Evolutionary conservation across 2,888 invertebrate genomes (phyloP).

Genomic region (Aphidius colemani): DNA sequence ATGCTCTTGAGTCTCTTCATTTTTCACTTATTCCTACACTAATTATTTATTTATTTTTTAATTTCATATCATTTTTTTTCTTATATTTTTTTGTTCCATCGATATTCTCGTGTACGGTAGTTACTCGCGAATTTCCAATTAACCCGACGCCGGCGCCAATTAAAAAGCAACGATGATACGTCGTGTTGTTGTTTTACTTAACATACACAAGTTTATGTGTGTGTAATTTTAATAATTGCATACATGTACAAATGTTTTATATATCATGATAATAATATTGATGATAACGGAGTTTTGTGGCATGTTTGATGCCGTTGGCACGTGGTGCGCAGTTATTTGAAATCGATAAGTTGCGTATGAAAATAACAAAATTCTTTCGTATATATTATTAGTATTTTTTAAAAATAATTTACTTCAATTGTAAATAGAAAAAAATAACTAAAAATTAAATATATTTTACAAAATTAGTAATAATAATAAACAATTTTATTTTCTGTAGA

Average conservation of each 20-base stretch:
- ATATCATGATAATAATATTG: conserved; percentile 13
- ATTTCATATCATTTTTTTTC: conserved; percentile 11
- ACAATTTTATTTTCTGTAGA: too few relatives aligned
- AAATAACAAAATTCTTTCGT: not conserved
- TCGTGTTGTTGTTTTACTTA: conserved; percentile 9
- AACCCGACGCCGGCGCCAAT: conserved; percentile 29
- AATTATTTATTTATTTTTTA: conserved; percentile 14
- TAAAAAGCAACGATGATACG: conserved; percentile 25
- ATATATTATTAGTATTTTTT: too few relatives aligned
- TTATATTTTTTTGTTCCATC: conserved; percentile 14
- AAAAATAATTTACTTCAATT: too few relatives aligned
- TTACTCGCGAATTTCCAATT: conserved; percentile 28
- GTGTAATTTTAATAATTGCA: too few relatives aligned
- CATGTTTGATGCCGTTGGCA: not conserved
- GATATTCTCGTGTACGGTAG: conserved; percentile 26
- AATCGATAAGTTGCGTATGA: conserved; percentile 4
- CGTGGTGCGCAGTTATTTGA: too few relatives aligned
- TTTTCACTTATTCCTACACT: conserved; percentile 13
- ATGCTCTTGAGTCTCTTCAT: conserved; percentile 3
- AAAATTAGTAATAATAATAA: too few relatives aligned
- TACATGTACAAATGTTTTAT: not conserved
- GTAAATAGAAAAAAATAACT: too few relatives aligned
- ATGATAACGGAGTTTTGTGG: conserved; percentile 19
- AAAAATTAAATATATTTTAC: too few relatives aligned
- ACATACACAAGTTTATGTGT: conserved; percentile 3